Evolutionary conservation across 2,797 vertebrate species (phyloP).

Genomic region (Eutrigla gurnardus): DNA sequence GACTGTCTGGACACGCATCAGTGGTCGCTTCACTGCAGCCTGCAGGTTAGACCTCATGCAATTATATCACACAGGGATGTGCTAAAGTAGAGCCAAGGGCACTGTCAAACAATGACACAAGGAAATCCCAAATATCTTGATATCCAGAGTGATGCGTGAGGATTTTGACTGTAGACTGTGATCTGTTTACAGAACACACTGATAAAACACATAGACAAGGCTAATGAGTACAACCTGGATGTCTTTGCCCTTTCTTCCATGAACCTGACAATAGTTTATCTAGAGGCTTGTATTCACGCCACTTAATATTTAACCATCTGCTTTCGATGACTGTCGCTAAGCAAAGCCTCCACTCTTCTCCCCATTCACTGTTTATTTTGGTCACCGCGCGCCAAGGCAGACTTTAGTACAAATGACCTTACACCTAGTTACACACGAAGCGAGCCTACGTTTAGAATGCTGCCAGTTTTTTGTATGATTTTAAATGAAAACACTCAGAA

Average conservation of each 20-base stretch:
- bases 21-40: slow-evolving; percentile 88
- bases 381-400: slow-evolving; percentile 4
- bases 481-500: background rate
- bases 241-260: slow-evolving; percentile 68
- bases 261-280: slow-evolving; percentile 49
- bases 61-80: slow-evolving; percentile 10
- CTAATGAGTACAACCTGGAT: slow-evolving; percentile 49
- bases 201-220: slow-evolving; percentile 40
- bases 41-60: slow-evolving; percentile 81
- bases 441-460: background rate
- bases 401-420: slow-evolving; percentile 36
- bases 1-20: slow-evolving; percentile 84
- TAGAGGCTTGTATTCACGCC: slow-evolving; percentile 33
- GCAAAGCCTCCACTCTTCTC: slow-evolving; percentile 10
- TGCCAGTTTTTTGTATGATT: background rate
- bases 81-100: slow-evolving; percentile 57
- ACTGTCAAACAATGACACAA: background rate
- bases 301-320: slow-evolving; percentile 62
- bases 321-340: slow-evolving; percentile 20
- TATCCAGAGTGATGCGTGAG: background rate
- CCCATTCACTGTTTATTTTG: slow-evolving; percentile 42
- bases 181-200: slow-evolving; percentile 51
- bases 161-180: slow-evolving; percentile 28
- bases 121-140: no score
- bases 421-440: slow-evolving; percentile 41